Conservation (phyloP, 1,140 invertebrate species). For the Euglossa dilemma region DNA sequence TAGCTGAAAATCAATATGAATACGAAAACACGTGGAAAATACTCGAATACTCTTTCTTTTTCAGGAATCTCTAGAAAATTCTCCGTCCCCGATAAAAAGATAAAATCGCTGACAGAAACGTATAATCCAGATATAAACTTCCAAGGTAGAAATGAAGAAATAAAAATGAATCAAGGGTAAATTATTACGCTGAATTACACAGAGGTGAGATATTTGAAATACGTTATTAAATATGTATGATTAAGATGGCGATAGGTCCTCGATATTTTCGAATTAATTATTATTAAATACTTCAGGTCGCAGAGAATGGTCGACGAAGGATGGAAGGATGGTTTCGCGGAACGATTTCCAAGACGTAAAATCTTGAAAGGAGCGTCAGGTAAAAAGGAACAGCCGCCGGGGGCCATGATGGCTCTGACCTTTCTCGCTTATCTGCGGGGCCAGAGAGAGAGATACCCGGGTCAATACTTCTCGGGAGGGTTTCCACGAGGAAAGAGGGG, state of each 20-base stretch:
- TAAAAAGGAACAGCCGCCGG: conserved; percentile 58
- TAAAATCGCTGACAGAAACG: too few species aligned
- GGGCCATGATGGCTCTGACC: conserved; percentile 65
- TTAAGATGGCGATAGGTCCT: too few species aligned
- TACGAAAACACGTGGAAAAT: not conserved
- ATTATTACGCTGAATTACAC: too few species aligned
- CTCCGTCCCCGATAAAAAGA: too few species aligned
- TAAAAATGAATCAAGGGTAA: too few species aligned
- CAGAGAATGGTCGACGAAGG: too few species aligned
- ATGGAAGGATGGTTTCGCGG: not conserved
- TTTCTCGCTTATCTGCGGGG: conserved; percentile 66
- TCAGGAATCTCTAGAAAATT: too few species aligned
- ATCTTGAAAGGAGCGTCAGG: conserved; percentile 34
- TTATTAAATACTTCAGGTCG: not conserved
- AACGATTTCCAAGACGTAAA: conserved; percentile 16
- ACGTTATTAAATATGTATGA: too few species aligned
- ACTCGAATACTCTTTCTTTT: too few species aligned
- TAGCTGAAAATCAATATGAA: not conserved
- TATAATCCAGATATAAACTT: too few species aligned
- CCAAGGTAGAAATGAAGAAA: too few species aligned
- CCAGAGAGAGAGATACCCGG: conserved; percentile 54
- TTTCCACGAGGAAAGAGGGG: conserved; percentile 55
- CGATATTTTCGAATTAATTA: not conserved
- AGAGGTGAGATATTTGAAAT: too few species aligned
- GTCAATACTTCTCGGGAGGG: conserved; percentile 65